Evolutionary conservation across 2,888 invertebrate genomes (phyloP).

Genomic region (Lasioglossum lativentre): DNA sequence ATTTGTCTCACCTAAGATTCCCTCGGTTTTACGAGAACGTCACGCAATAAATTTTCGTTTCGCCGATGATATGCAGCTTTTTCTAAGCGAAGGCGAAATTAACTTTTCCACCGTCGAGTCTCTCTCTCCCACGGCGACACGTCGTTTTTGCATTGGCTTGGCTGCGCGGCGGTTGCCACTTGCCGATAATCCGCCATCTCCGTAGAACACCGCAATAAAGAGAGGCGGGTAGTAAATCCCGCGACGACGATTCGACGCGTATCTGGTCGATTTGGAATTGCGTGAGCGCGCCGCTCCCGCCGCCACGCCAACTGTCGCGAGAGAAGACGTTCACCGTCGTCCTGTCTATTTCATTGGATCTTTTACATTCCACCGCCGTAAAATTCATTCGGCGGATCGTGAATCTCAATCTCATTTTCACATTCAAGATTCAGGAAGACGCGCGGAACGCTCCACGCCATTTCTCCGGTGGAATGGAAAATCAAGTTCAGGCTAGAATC

Average conservation of each 20-base stretch:
- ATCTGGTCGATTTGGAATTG: slow-evolving; percentile 32
- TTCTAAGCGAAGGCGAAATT: background rate
- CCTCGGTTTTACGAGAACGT: background rate
- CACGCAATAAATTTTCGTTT: slow-evolving; percentile 1
- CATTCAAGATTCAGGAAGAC: background rate
- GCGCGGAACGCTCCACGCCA: background rate
- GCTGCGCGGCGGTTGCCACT: background rate
- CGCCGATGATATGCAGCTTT: background rate
- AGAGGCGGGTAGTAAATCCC: slow-evolving; percentile 34
- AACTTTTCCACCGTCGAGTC: slow-evolving; percentile 6
- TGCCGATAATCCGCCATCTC: slow-evolving; percentile 31
- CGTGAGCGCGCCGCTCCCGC: slow-evolving; percentile 11
- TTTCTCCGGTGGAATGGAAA: background rate
- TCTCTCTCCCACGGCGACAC: background rate
- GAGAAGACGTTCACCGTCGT: slow-evolving; percentile 1
- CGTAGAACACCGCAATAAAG: slow-evolving; percentile 25
- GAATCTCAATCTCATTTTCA: slow-evolving; percentile 19
- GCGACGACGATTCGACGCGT: slow-evolving; percentile 15
- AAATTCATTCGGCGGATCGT: slow-evolving; percentile 18
- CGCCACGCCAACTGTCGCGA: slow-evolving; percentile 7
- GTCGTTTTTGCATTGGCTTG: slow-evolving; percentile 2
- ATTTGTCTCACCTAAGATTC: background rate
- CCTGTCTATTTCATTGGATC: background rate
- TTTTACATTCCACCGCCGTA: background rate
- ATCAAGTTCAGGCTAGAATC: background rate